Evolutionary conservation across 2,888 invertebrate genomes (phyloP), one percentile per base, ranked within the genome.

Genomic region (Dorcus parallelipipedus): DNA sequence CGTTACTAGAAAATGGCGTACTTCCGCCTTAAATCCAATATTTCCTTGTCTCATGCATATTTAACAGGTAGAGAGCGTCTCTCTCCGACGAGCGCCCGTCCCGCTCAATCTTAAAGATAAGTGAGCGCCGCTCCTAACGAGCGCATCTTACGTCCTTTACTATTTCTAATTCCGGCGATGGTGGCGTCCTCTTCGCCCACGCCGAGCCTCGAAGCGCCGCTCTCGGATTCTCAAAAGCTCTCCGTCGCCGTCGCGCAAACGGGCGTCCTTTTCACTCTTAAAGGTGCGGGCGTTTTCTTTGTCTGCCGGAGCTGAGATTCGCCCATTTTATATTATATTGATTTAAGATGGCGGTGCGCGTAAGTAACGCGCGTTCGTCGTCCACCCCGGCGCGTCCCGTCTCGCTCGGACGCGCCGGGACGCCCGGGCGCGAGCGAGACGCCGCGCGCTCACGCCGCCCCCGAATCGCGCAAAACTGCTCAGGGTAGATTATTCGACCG

Each of bases 291-390:
- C 65, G 62, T 70, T 74, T 76, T 76, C 76, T 76, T 76, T 75
- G 75, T 75, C 75, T 75, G 67, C 68, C 67, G 66, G 65, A 66
- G 71, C 74, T 69, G 76, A 76, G 76, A 76, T 76, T 76, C 77
- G 75, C 76, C 75, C 76, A 76, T 78, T 78, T 77, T 78, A 77
- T 77, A 77, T 78, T 71, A 77, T 78, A 78, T 77, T 77, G 77
- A 77, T 77, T 77, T 77, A 76, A 77, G 77, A 77, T 76, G 77
- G 76, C 74, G 73, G 69, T 68, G 69, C 62, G 66, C 69, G 67
- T 62, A 67, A 61, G 61, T 66, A 65, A 64, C 33, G 52, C 52
- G 40, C 53, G 52, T 58, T 45, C 62, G 54, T 23, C 56, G 48
- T 45, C 33, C 26, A 48, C 38, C 39, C 2, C 26, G 23, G 33